Base-by-base conservation (phyloP, 2,888 invertebrate genomes). In the Macaria notata region DNA sequence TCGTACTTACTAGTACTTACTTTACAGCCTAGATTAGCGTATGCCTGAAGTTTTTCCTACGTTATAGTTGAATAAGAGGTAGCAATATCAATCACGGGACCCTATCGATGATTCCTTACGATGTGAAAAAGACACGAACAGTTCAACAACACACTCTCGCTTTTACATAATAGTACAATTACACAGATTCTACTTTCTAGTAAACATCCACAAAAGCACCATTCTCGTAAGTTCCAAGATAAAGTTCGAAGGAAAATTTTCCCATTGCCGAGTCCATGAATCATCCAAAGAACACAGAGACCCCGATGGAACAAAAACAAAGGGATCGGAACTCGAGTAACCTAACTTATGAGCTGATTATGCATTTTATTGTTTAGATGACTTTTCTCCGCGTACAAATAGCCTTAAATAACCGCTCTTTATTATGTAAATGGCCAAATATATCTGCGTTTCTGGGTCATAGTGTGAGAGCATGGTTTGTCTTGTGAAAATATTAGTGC, bases 271-370 rank as follows among this genome's bases (percentile, higher is more conserved):
- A 30, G 9, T 44, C 30, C 42, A 51, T 59, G 54, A 59, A 59
- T 59, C 50, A 59, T n/a, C 4, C 33, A 36, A 8, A 51, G 59
- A 55, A 59, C 54, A 54, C 30, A 55, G 59, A 54, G 49, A 58
- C 41, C 53, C 46, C 55, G 62, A 63, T 67, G 68, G 68, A 75
- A 72, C 65, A 70, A 71, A 77, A 75, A 76, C 70, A 74, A 80
- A 56, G 49, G 46, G 52, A 54, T 54, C 48, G 47, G 43, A 50
- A 56, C 46, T 58, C 57, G 46, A 62, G 44, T 56, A 57, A 51
- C 71, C 65, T 81, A 81, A 84, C 71, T 79, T 84, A 84, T 69
- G 83, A 69, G 71, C 68, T 72, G 75, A 82, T 85, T 88, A 86
- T 84, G 76, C 73, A 75, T 72, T 78, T 81, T 81, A 79, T 81